Conservation (phyloP, 2,888 invertebrate genomes). For the Kuschelorhynchus macadamiae region DNA sequence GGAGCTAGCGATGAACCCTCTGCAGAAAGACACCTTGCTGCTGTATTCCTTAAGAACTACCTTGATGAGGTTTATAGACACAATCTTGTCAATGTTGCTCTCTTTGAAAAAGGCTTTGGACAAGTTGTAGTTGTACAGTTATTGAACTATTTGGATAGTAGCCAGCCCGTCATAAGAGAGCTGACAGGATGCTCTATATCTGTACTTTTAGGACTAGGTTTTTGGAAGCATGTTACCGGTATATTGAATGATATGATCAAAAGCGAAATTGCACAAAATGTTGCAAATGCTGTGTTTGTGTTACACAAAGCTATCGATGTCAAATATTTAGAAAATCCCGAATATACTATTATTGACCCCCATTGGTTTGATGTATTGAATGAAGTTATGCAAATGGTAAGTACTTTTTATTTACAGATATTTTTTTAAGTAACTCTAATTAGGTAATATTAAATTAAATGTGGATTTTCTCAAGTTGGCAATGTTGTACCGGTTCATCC, state of each 20-base stretch:
- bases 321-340: constrained; percentile 35
- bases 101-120: constrained; percentile 33
- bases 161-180: constrained; percentile 28
- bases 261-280: constrained; percentile 46
- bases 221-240: constrained; percentile 33
- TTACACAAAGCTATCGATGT: constrained; percentile 50
- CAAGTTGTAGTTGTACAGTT: constrained; percentile 46
- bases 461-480: too few relatives aligned
- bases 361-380: constrained; percentile 54
- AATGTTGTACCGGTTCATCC: too few relatives aligned
- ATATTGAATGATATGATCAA: constrained; percentile 46
- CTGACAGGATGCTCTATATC: constrained; percentile 44
- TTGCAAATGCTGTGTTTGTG: constrained; percentile 51
- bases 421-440: background rate
- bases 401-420: constrained; percentile 16
- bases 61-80: constrained; percentile 41
- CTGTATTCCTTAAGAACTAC: constrained; percentile 56
- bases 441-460: background rate
- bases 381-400: constrained; percentile 50
- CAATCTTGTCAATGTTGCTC: constrained; percentile 19
- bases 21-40: constrained; percentile 54
- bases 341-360: constrained; percentile 42
- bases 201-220: constrained; percentile 35
- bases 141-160: constrained; percentile 36
- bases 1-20: constrained; percentile 49